Base-by-base conservation (phyloP, 2,113 vertebrate species). In the Chaenogobius annularis region DNA sequence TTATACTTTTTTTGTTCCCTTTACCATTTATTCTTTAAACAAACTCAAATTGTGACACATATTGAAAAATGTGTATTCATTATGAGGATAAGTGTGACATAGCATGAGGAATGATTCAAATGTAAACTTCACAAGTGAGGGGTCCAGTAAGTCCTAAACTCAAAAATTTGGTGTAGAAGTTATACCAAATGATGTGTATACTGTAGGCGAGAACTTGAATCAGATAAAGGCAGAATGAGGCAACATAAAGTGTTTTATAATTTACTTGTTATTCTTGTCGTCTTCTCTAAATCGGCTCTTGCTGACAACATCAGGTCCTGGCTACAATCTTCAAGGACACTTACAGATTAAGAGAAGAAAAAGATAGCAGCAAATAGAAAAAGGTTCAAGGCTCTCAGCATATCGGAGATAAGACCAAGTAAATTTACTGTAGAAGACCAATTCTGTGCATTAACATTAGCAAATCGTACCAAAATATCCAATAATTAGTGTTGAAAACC, bases 271-370 rank as follows among this genome's bases (percentile, higher is more conserved):
- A 58, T 10, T 26, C 7, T 22, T 58, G 55, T 26, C 22, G 3
- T 10, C 55, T 58, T 26, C 55, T 13, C 55, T 26, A 58, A 58
- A 58, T 23, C 22, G 5, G 55, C 14, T 58, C 19, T 54, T 54
- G 50, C 50, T 54, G 50, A 54, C 55, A 26, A 58, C 55, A 58
- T 58, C 55, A 58, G 55, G 55, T 54, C 50, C 19, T 20, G 50
- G 50, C 50, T 20, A 54, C 50, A 54, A n/a, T 54, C 50, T 54
- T 54, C 50, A 54, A 54, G 50, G 50, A 54, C 50, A 54, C 50
- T 54, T 54, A 54, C 10, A 54, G 50, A 54, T 54, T 54, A 54
- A 54, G 50, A 54, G 19, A 54, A 54, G 50, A 54, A n/a, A 54
- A 54, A 54, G 50, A 54, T 54, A 54, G 50, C 50, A n/a, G 50